Percentiles rank a stretch among this genome's conserved stretches.
Evolutionary conservation across 2,888 invertebrate genomes (phyloP).

Genomic region (Tipula unca): DNA sequence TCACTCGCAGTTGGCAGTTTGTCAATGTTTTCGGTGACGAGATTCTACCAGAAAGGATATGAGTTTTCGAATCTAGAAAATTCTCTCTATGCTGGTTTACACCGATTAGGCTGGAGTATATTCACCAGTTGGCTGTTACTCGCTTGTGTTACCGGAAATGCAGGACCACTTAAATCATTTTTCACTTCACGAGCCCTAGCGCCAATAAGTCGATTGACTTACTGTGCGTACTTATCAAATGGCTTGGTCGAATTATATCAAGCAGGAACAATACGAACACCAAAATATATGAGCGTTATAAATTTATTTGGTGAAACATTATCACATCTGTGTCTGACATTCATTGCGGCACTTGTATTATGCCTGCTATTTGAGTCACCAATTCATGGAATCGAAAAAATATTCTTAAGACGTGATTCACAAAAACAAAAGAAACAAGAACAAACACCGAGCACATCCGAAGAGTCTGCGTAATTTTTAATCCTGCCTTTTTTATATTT

Average conservation of each 20-base stretch:
- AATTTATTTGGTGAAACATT: constrained; percentile 49
- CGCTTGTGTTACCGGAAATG: constrained; percentile 57
- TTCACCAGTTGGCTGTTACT: constrained; percentile 59
- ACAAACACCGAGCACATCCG: constrained; percentile 24
- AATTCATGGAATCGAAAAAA: constrained; percentile 59
- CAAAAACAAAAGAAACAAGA: constrained; percentile 19
- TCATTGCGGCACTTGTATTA: constrained; percentile 51
- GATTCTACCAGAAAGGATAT: constrained; percentile 56
- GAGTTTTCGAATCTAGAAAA: constrained; percentile 51
- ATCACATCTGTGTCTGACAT: constrained; percentile 53
- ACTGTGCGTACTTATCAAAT: constrained; percentile 63
- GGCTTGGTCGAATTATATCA: constrained; percentile 60
- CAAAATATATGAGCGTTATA: constrained; percentile 51
- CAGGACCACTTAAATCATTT: constrained; percentile 42
- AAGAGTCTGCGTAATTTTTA: constrained; percentile 24
- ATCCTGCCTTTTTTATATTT: neutral
- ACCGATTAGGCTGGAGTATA: constrained; percentile 59
- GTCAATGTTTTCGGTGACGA: constrained; percentile 52
- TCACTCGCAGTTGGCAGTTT: constrained; percentile 42
- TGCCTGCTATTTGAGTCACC: constrained; percentile 64
- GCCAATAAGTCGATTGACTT: constrained; percentile 59
- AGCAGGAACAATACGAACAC: constrained; percentile 51
- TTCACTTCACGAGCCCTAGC: constrained; percentile 43
- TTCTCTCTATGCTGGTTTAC: constrained; percentile 55
- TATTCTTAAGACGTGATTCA: constrained; percentile 47